A percentile compares a stretch with the other conserved stretches of the same genome.
Conservation (phyloP, 2,113 vertebrate genomes). For the Forbesichthys papilliferus region DNA sequence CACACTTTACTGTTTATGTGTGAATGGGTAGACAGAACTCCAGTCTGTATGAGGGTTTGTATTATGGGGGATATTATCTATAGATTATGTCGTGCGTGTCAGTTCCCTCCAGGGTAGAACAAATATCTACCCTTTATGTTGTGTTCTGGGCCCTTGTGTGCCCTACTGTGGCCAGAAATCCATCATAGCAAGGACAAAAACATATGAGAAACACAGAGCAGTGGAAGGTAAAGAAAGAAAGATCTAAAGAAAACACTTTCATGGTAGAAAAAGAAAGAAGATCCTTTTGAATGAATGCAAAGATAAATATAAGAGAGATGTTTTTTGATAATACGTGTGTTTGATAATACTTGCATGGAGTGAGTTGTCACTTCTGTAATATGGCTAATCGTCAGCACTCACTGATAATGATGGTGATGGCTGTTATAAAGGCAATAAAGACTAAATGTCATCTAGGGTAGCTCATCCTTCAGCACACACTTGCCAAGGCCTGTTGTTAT, state of each 20-base stretch:
- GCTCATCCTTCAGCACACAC: slow-evolving; percentile 24
- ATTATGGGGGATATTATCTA: slow-evolving; percentile 10
- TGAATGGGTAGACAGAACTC: neutral
- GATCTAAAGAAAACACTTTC: too few species aligned
- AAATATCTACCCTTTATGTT: slow-evolving; percentile 39
- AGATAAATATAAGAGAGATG: neutral
- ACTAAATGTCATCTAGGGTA: slow-evolving; percentile 38
- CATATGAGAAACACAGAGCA: neutral
- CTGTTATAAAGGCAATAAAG: slow-evolving; percentile 29
- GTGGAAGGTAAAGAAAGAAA: too few species aligned
- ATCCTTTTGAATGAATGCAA: neutral
- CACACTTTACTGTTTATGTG: neutral
- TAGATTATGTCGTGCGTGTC: slow-evolving; percentile 17
- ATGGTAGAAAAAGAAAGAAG: neutral
- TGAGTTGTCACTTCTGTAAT: neutral
- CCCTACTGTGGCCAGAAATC: slow-evolving; percentile 36
- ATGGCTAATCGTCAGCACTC: slow-evolving; percentile 13
- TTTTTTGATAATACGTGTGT: neutral
- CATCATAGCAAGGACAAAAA: slow-evolving; percentile 37
- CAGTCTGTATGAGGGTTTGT: neutral
- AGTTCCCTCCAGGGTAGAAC: slow-evolving; percentile 25
- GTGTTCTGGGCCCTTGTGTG: slow-evolving; percentile 26
- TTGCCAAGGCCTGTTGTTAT: slow-evolving; percentile 2
- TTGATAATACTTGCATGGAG: neutral
- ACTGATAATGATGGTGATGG: slow-evolving; percentile 7